Conservation (phyloP, 2,797 vertebrate species). For the Pantherophis vulpinus region DNA sequence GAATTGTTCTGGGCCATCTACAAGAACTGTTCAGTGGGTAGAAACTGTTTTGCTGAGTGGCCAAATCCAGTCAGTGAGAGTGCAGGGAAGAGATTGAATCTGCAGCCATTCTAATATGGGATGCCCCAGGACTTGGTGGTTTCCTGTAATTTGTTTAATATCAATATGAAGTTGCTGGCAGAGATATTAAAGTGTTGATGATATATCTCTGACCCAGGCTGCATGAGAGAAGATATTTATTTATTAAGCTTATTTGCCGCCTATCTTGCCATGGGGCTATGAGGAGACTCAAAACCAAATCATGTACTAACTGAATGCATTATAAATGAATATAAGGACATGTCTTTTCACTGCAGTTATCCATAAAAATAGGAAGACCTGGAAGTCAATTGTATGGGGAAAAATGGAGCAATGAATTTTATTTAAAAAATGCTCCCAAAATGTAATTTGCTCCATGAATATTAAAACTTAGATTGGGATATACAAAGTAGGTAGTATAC, state of each 20-base stretch:
- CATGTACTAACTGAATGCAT: background rate
- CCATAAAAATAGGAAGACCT: background rate
- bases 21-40: background rate
- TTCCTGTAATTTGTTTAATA: background rate
- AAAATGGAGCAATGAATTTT: background rate
- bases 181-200: background rate
- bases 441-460: background rate
- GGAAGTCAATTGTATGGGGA: background rate
- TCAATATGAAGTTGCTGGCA: background rate
- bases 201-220: background rate
- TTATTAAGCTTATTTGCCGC: background rate
- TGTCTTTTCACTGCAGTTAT: background rate
- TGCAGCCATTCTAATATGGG: background rate
- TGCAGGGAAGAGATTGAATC: background rate
- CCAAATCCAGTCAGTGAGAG: background rate
- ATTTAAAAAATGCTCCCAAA: background rate
- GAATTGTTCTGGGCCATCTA: background rate
- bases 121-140: background rate
- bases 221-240: background rate
- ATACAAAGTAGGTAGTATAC: background rate
- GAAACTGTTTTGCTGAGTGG: background rate
- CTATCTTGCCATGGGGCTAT: background rate
- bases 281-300: background rate
- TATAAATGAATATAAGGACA: background rate
- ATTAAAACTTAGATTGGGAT: background rate